Percentiles rank a stretch among this genome's conserved stretches.
phyloP scores from a whole-genome alignment of 2,113 vertebrate genomes.

The Hippocampus guttulatus region DNA sequence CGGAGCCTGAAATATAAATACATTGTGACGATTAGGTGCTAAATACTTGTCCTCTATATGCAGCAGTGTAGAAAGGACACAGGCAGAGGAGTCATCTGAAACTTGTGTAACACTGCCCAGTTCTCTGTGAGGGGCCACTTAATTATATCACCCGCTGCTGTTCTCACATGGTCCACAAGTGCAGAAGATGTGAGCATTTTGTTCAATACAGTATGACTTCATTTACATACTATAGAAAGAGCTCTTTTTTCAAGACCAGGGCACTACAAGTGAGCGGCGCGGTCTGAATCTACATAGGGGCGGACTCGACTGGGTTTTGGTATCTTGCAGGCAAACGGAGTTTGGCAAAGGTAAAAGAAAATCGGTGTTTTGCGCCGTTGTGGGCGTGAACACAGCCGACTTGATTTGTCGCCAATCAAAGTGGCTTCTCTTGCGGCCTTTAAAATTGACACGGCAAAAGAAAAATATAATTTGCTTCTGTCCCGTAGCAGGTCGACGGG shows the following conservation, averaged over 20 bases:
- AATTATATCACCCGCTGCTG: conserved; percentile 47
- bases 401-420: no score
- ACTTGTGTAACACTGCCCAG: conserved; percentile 27
- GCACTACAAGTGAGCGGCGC: no score
- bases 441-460: no score
- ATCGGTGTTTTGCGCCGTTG: no score
- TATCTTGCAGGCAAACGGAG: no score
- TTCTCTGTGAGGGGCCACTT: conserved; percentile 23
- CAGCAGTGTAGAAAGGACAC: conserved; percentile 49
- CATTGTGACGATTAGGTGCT: conserved; percentile 36
- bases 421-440: no score
- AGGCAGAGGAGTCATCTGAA: conserved; percentile 38
- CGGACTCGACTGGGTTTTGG: no score
- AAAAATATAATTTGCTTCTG: no score
- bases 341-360: no score
- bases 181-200: neutral
- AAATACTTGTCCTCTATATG: conserved; percentile 45
- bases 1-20: conserved; percentile 44
- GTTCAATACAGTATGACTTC: conserved; percentile 13
- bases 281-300: no score
- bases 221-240: conserved; percentile 9
- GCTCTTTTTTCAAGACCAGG: neutral
- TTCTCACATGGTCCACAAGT: conserved; percentile 44
- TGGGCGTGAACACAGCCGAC: no score
- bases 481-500: no score